Base-by-base conservation (phyloP, 1,140 invertebrate species). In the Neotoxoptera formosana region DNA sequence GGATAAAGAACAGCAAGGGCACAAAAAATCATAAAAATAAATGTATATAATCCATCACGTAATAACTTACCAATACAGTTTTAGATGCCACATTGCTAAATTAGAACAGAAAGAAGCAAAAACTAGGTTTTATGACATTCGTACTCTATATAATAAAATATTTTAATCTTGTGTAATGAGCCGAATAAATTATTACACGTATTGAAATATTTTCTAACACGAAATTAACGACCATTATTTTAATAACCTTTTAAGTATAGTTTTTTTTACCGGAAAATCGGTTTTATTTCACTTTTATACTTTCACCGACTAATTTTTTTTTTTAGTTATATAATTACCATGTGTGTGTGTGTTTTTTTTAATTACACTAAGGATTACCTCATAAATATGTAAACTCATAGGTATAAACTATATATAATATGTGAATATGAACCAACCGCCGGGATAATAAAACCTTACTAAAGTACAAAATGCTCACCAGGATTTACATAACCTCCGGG, bases 401-500 rank as follows among this genome's bases (percentile, higher is more conserved):
- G 81, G 20, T 21, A 83, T 36, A 83, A 25, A 53, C 7, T 56
- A 56, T 25, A 30, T 60, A 81, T 34, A 81, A 20, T 36, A 83
- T 83, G 20, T 83, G 81, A 34, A 83, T 89, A 89, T 9, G 14
- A 87, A 87, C 41, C 45, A 88, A 25, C 41, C 11, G 30, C 6
- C 4, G 45, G 84, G 83, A 41, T 17, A 87, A 91, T 51, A 76
- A 91, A 91, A 48, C 23, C n/a, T 30, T 93, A 81, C 53, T 45
- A 36, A 89, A 91, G 94, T 91, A 34, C 30, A 34, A 51, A 86
- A 56, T 86, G 34, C 48, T 94, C 95, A 98, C 97, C 97, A 95
- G 96, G 97, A 95, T 99, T 98, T 48, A 98, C 97, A 95, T 98
- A 98, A 93, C 98, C 98, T 93, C 98, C 98, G 47, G 98, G 98